A percentile compares a stretch with the other conserved stretches of the same genome.
Conservation (phyloP, 2,113 vertebrate species). For the Emydocephalus ijimae region DNA sequence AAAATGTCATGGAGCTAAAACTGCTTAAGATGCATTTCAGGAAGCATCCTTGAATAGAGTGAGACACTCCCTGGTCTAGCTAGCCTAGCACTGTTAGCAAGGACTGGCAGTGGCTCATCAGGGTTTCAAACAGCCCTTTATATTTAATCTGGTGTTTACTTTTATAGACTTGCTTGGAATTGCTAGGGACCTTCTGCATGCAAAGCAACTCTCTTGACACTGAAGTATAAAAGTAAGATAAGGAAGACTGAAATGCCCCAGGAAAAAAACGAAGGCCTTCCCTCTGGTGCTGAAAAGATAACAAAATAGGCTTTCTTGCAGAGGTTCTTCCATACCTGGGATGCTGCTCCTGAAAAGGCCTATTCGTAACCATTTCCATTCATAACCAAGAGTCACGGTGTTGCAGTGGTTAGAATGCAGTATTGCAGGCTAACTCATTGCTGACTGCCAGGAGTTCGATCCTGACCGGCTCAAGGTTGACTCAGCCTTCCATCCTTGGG, state of each 20-base stretch:
- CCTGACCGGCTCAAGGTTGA: too few species aligned
- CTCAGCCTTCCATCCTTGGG: too few species aligned
- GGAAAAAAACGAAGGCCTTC: not conserved
- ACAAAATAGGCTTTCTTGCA: not conserved
- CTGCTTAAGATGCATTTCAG: not conserved
- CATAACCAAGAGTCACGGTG: too few species aligned
- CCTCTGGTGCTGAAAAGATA: not conserved
- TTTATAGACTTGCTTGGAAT: not conserved
- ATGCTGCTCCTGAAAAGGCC: not conserved
- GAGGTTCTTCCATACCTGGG: not conserved
- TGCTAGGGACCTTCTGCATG: not conserved
- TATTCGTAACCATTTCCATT: not conserved
- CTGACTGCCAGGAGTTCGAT: too few species aligned
- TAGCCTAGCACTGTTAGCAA: not conserved
- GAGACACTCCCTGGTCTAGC: not conserved
- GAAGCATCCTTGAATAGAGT: not conserved
- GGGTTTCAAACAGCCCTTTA: not conserved
- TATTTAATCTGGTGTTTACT: not conserved
- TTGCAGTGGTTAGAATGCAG: too few species aligned
- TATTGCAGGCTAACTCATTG: too few species aligned
- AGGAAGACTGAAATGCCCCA: not conserved
- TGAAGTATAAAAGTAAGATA: not conserved
- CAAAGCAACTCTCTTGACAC: not conserved
- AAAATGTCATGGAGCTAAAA: not conserved
- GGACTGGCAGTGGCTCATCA: not conserved